These are phyloP conservation scores for Drosophila setifemur DNA, from an alignment of 1,140 invertebrate species.

Conservation along the genomic window DNA sequence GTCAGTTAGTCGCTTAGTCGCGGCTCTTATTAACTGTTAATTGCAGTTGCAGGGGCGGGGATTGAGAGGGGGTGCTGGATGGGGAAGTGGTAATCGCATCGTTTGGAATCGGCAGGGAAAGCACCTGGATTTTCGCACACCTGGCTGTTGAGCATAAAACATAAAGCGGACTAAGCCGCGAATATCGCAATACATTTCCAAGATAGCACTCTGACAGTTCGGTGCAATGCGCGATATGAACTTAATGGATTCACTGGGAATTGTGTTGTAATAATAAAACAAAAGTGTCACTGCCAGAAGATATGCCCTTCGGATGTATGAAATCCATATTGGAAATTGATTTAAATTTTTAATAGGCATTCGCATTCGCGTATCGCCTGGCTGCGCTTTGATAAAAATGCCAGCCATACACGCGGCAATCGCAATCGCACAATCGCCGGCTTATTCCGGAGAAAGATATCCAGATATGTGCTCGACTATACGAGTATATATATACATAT, in stretches of 20 bases:
- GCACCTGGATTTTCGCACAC: constrained; percentile 30
- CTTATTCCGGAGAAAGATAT: constrained; percentile 50
- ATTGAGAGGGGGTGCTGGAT: background rate
- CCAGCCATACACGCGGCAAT: constrained; percentile 49
- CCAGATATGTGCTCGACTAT: constrained; percentile 35
- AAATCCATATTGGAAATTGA: constrained; percentile 80
- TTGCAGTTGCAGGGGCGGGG: constrained; percentile 31
- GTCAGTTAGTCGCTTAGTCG: constrained; percentile 51
- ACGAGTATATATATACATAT: background rate
- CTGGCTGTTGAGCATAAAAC: constrained; percentile 21
- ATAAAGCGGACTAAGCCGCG: constrained; percentile 21
- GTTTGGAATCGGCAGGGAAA: background rate
- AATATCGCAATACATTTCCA: constrained; percentile 61
- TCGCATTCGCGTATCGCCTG: too few relatives aligned
- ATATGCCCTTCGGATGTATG: constrained; percentile 42
- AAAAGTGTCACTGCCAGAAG: constrained; percentile 56
- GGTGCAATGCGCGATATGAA: constrained; percentile 47
- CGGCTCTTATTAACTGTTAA: constrained; percentile 72
- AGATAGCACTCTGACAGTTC: constrained; percentile 59
- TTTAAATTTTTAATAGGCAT: constrained; percentile 79
- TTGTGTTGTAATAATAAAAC: constrained; percentile 38
- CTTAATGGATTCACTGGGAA: constrained; percentile 2
- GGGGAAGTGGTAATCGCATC: background rate
- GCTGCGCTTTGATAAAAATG: constrained; percentile 72
- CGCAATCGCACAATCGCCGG: constrained; percentile 72